Conservation (phyloP, 2,888 invertebrate species). For the Aproaerema taeniolella region DNA sequence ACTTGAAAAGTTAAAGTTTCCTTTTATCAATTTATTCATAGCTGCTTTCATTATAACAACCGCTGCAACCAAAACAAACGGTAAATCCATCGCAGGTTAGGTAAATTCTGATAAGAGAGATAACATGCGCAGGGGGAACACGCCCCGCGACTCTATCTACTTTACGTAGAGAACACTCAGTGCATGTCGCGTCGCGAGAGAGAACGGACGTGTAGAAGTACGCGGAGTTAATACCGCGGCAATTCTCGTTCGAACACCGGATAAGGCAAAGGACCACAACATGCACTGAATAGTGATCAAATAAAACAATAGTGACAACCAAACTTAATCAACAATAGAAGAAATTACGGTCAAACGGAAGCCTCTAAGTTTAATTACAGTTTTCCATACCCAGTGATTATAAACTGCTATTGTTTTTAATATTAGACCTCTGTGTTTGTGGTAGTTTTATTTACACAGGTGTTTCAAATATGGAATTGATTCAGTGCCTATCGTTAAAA, state of each 20-base stretch:
- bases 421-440: conserved; percentile 1
- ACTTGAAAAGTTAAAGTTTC: no score
- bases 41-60: no score
- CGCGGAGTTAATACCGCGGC: no score
- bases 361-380: no score
- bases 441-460: conserved; percentile 10
- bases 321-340: conserved; percentile 21
- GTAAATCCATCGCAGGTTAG: conserved; percentile 7
- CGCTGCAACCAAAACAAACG: conserved; percentile 1
- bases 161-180: not conserved
- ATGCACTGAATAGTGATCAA: conserved; percentile 24
- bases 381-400: conserved; percentile 6
- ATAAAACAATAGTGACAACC: conserved; percentile 25
- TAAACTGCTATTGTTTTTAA: conserved; percentile 7
- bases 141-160: conserved; percentile 9
- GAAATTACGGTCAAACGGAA: conserved; percentile 21
- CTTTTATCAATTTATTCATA: no score
- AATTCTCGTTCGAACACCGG: conserved; percentile 14
- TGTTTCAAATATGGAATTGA: conserved; percentile 16
- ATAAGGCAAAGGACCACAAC: conserved; percentile 20
- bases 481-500: conserved; percentile 14
- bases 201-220: not conserved
- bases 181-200: conserved; percentile 1
- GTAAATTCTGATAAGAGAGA: conserved; percentile 28
- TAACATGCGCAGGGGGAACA: conserved; percentile 19